A percentile compares a stretch with the other conserved stretches of the same genome.
These are phyloP conservation scores for Zeus faber DNA, from an alignment of 2,113 vertebrate species.

Conservation along the genomic window DNA sequence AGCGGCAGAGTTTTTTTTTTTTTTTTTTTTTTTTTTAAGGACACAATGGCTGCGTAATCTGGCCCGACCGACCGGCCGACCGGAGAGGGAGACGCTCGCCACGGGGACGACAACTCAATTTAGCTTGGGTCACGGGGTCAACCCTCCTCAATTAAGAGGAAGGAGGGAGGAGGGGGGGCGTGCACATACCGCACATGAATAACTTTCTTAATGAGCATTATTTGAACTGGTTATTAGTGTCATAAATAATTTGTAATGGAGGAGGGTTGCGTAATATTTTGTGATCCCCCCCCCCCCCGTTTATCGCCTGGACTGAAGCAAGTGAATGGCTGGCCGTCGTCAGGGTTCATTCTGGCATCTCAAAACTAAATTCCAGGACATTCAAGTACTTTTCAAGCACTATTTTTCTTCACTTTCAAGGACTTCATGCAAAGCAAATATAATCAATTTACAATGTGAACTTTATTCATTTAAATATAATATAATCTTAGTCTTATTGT, in stretches of 20 bases:
- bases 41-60: slow-evolving; percentile 75
- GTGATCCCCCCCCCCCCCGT: slow-evolving; percentile 37
- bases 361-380: neutral
- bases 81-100: slow-evolving; percentile 75
- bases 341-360: too few species aligned
- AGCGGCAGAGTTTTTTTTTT: slow-evolving; percentile 65
- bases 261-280: slow-evolving; percentile 59
- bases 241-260: slow-evolving; percentile 73
- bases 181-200: slow-evolving; percentile 68
- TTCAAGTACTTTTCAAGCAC: neutral
- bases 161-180: slow-evolving; percentile 46
- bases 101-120: slow-evolving; percentile 80
- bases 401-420: too few species aligned
- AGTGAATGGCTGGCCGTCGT: too few species aligned
- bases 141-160: slow-evolving; percentile 74
- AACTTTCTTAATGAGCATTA: slow-evolving; percentile 77
- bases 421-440: too few species aligned
- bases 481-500: too few species aligned
- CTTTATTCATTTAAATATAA: too few species aligned
- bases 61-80: slow-evolving; percentile 73
- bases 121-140: slow-evolving; percentile 75
- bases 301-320: slow-evolving; percentile 21
- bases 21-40: too few species aligned
- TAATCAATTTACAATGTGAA: too few species aligned
- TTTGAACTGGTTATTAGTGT: slow-evolving; percentile 72